Conservation (phyloP, 2,797 vertebrate species). For the Peromyscus attwateri region DNA sequence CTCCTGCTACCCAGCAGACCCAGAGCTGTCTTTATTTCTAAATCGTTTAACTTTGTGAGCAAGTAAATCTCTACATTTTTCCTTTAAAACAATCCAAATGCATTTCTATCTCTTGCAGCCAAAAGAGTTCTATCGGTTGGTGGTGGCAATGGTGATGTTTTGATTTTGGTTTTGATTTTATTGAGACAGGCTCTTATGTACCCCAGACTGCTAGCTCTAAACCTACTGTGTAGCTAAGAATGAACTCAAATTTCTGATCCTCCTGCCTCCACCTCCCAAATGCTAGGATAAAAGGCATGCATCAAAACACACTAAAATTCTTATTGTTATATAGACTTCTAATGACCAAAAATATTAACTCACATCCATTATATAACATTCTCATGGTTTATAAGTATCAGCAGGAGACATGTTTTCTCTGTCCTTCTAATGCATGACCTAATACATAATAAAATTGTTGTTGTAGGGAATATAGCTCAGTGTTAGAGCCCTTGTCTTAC, state of each 20-base stretch:
- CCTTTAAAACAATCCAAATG: neutral
- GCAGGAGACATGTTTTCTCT: constrained; percentile 24
- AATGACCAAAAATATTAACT: constrained; percentile 47
- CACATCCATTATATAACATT: neutral
- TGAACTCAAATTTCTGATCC: neutral
- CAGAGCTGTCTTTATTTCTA: neutral
- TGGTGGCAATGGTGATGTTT: neutral
- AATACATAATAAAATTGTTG: neutral
- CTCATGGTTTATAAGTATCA: constrained; percentile 1
- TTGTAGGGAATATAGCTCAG: neutral
- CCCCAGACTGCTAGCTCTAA: neutral
- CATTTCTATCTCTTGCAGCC: neutral
- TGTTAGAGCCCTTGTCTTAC: neutral
- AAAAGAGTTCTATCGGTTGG: neutral
- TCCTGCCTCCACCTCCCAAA: neutral
- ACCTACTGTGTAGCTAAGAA: neutral
- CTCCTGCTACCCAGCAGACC: neutral
- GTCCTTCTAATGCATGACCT: constrained; percentile 13
- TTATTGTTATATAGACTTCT: neutral
- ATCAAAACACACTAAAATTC: neutral
- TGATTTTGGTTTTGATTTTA: neutral
- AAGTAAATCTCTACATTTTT: neutral
- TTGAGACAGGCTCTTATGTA: neutral
- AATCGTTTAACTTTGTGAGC: constrained; percentile 11
- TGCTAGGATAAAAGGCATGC: neutral